phyloP scores from a whole-genome alignment of 1,140 invertebrate species.

The Probaryconus sp. region DNA sequence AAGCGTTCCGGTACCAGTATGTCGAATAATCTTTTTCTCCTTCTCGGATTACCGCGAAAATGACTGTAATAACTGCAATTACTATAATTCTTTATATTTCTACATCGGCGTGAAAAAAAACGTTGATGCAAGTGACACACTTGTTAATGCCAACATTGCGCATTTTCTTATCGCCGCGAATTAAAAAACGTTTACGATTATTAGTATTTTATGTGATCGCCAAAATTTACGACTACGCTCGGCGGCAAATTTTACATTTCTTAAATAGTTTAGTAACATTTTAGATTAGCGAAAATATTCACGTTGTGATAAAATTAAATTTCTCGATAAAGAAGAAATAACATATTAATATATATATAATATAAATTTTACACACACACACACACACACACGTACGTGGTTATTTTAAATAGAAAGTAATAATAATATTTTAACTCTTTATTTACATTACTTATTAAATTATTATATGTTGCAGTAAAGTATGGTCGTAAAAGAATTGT shows the following conservation, averaged over 20 bases:
- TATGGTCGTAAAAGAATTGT: too few relatives aligned
- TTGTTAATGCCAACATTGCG: slow-evolving; percentile 18
- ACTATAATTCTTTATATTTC: slow-evolving; percentile 39
- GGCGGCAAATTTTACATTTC: background rate
- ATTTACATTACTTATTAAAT: too few relatives aligned
- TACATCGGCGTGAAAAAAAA: slow-evolving; percentile 29
- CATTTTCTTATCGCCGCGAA: slow-evolving; percentile 8
- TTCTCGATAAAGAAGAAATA: too few relatives aligned
- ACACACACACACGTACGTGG: too few relatives aligned
- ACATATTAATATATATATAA: too few relatives aligned
- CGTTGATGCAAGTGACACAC: slow-evolving; percentile 35
- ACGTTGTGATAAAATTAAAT: background rate
- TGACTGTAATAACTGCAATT: slow-evolving; percentile 38
- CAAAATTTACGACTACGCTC: slow-evolving; percentile 8
- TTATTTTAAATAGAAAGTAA: too few relatives aligned
- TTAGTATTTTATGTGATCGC: slow-evolving; percentile 8
- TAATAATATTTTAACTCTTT: too few relatives aligned
- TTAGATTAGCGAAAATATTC: background rate
- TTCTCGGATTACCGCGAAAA: slow-evolving; percentile 28
- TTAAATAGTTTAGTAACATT: background rate
- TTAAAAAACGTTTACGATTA: background rate
- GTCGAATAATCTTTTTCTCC: slow-evolving; percentile 48
- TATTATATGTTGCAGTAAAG: too few relatives aligned
- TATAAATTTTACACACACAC: too few relatives aligned
- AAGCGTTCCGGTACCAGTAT: slow-evolving; percentile 2